Percentiles rank a stretch among this genome's conserved stretches.
These are phyloP conservation scores for Stichopus horrens DNA, from an alignment of 53 echinoderm and acorn worm genomes.

Conservation along the genomic window DNA sequence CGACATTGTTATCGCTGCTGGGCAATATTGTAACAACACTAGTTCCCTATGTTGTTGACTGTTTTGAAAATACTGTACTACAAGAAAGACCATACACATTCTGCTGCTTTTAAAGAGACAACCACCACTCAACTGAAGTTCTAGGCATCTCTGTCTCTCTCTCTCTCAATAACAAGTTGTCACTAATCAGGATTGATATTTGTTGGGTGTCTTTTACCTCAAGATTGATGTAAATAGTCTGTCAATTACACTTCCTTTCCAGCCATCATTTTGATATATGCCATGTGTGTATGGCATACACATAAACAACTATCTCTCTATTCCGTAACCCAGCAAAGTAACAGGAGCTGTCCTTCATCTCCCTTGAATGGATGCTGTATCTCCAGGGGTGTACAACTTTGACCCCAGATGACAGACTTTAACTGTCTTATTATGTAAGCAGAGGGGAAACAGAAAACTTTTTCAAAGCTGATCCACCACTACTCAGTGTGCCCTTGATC, in stretches of 20 bases:
- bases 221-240: neutral
- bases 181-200: neutral
- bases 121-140: no score
- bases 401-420: slow-evolving; percentile 1
- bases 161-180: neutral
- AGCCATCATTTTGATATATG: neutral
- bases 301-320: neutral
- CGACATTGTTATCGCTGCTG: no score
- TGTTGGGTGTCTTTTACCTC: neutral
- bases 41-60: no score
- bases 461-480: neutral
- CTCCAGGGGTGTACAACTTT: neutral
- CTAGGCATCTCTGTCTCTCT: no score
- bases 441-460: neutral
- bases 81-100: no score
- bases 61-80: no score
- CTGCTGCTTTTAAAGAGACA: no score
- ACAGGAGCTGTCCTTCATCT: neutral
- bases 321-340: neutral
- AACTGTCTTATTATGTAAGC: slow-evolving; percentile 7
- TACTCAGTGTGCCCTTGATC: slow-evolving; percentile 14
- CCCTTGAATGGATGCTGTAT: neutral
- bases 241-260: neutral
- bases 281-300: neutral
- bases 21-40: no score